Conservation (phyloP, 2,888 invertebrate species). For the Yponomeuta evonymella region DNA sequence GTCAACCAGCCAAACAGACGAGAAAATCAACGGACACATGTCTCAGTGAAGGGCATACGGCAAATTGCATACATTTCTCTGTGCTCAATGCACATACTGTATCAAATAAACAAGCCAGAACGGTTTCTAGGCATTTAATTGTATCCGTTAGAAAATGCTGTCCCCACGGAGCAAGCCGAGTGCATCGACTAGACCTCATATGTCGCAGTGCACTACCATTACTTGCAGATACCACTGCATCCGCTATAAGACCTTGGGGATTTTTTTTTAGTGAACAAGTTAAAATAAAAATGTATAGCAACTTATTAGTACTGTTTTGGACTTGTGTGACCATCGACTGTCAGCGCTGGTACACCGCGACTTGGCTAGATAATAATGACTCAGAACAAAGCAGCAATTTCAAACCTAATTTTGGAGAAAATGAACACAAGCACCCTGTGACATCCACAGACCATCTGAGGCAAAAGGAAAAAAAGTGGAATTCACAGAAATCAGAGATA, state of each 20-base stretch:
- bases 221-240: constrained; percentile 22
- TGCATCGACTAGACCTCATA: constrained; percentile 31
- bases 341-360: constrained; percentile 47
- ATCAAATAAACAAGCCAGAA: constrained; percentile 49
- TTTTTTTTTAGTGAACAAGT: neutral
- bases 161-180: constrained; percentile 35
- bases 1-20: neutral
- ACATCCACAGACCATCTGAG: neutral
- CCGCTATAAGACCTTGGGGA: constrained; percentile 7
- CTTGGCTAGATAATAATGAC: constrained; percentile 18
- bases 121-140: constrained; percentile 60
- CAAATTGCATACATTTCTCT: constrained; percentile 19
- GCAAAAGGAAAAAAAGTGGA: neutral
- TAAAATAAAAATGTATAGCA: neutral
- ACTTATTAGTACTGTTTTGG: constrained; percentile 26
- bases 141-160: constrained; percentile 45
- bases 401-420: constrained; percentile 8
- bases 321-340: constrained; percentile 28
- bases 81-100: constrained; percentile 18
- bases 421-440: neutral
- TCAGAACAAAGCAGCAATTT: neutral
- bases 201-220: constrained; percentile 28
- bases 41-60: constrained; percentile 19
- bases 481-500: neutral
- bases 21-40: constrained; percentile 14